Evolutionary conservation across 2,113 vertebrate species (phyloP), one percentile per base, ranked within the genome.

Genomic region (Campylorhamphus procurvoides): DNA sequence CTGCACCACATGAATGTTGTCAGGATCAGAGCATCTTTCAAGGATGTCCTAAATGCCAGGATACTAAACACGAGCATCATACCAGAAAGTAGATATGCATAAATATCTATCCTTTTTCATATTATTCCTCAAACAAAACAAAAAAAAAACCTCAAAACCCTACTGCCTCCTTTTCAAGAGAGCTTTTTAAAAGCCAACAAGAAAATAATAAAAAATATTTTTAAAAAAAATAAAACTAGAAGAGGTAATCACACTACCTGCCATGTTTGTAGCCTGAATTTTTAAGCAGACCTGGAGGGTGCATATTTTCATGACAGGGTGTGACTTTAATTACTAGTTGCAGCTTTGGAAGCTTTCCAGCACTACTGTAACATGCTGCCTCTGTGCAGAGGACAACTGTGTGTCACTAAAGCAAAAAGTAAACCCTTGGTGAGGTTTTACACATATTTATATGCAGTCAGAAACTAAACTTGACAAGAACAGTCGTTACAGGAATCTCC

Each of bases 281-380:
- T 95, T 90, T 84, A 87, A 81, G 69, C n/a, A 84, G 53, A 59
- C 68, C 93, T 73, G 40, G 47, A 93, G 74, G 94, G 88, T 40
- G 55, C 50, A 75, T 12, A 84, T 31, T 82, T 93, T 85, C 81
- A 53, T 84, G 68, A 69, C n/a, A 88, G 46, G 84, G 91, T 49
- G 58, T 92, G 91, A 84, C 88, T 94, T 84, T 47, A 88, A 87
- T 90, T 89, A 83, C 25, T 42, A 69, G 46, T 7, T 91, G 74
- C 60, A 90, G 53, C 25, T 88, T n/a, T 95, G 93, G 87, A 93
- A 94, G n/a, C 35, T 72, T 73, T 88, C 91, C 95, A 96, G 81
- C 39, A 53, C 19, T 67, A 31, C 35, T 85, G 39, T 47, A 52
- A 40, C 0, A 3, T 0, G 1, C 74, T 67, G 81, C 18, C 47